A percentile compares a stretch with the other conserved stretches of the same genome.
Conservation (phyloP, 2,113 vertebrate species). For the Azemiops feae region DNA sequence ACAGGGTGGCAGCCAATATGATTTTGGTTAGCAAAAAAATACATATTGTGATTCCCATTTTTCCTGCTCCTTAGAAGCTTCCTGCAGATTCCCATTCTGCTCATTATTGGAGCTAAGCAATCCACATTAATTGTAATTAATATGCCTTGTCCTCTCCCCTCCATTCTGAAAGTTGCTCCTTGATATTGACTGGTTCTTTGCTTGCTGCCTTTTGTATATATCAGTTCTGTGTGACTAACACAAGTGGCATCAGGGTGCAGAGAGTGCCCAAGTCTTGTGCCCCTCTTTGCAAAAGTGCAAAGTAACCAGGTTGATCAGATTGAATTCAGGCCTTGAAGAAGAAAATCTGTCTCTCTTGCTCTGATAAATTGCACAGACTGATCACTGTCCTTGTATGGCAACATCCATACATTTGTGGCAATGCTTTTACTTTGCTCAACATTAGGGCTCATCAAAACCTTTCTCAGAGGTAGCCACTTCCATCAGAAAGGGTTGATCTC, state of each 20-base stretch:
- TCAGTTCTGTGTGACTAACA: not conserved
- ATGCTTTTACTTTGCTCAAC: not conserved
- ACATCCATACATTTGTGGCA: not conserved
- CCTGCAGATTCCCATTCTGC: not conserved
- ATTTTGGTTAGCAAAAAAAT: not conserved
- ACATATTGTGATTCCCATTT: not conserved
- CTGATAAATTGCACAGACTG: too few species aligned
- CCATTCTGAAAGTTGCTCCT: not conserved
- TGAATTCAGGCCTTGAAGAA: not conserved
- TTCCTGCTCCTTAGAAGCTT: not conserved
- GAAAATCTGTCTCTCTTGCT: not conserved
- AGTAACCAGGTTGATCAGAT: not conserved
- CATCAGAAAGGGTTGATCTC: not conserved
- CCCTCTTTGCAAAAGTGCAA: not conserved
- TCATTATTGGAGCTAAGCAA: not conserved
- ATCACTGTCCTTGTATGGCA: not conserved
- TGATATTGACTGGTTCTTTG: not conserved
- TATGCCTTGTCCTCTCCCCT: not conserved
- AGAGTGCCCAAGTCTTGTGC: not conserved
- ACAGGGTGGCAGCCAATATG: not conserved
- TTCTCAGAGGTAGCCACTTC: not conserved
- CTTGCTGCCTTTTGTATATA: not conserved
- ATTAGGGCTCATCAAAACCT: not conserved
- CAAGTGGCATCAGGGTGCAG: not conserved
- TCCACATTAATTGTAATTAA: not conserved